Percentiles rank a stretch among this genome's conserved stretches.
Evolutionary conservation across 2,888 invertebrate genomes (phyloP).

Genomic region (Drosophila peninsularis): DNA sequence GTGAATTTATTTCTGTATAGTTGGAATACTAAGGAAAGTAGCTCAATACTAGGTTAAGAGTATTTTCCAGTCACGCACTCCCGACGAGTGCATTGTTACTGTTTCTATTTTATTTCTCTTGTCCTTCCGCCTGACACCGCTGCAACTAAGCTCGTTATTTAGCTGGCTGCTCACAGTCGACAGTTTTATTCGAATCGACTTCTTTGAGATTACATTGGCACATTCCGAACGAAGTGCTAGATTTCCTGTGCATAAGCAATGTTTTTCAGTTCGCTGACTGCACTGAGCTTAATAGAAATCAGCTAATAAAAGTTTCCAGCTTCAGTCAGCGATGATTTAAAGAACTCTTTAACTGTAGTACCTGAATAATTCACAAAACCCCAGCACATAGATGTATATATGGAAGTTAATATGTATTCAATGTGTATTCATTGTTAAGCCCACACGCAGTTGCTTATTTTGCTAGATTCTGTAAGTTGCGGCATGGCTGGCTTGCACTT

Average conservation of each 20-base stretch:
- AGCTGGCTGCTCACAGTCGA: conserved; percentile 41
- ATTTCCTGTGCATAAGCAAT: conserved; percentile 39
- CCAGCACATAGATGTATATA: neutral
- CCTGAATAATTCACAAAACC: conserved; percentile 15
- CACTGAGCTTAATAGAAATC: conserved; percentile 23
- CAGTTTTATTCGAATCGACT: conserved; percentile 35
- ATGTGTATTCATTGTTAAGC: conserved; percentile 34
- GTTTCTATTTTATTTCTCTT: conserved; percentile 26
- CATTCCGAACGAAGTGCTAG: conserved; percentile 23
- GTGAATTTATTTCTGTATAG: too few relatives aligned
- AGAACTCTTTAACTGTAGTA: conserved; percentile 18
- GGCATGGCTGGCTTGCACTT: conserved; percentile 25
- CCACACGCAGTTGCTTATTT: conserved; percentile 28
- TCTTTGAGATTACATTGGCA: conserved; percentile 37
- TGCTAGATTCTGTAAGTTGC: conserved; percentile 21
- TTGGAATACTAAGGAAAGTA: neutral
- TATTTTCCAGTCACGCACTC: conserved; percentile 1
- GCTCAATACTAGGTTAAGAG: neutral
- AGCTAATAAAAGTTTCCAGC: conserved; percentile 32
- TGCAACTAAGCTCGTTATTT: conserved; percentile 41
- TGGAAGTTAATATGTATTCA: conserved; percentile 14
- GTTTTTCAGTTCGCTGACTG: conserved; percentile 38
- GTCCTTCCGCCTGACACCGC: conserved; percentile 1
- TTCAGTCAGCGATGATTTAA: neutral
- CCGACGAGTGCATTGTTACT: neutral